A percentile compares a stretch with the other conserved stretches of the same genome.
Evolutionary conservation across 2,797 vertebrate species (phyloP).

Genomic region (Periophthalmus magnuspinnatus): DNA sequence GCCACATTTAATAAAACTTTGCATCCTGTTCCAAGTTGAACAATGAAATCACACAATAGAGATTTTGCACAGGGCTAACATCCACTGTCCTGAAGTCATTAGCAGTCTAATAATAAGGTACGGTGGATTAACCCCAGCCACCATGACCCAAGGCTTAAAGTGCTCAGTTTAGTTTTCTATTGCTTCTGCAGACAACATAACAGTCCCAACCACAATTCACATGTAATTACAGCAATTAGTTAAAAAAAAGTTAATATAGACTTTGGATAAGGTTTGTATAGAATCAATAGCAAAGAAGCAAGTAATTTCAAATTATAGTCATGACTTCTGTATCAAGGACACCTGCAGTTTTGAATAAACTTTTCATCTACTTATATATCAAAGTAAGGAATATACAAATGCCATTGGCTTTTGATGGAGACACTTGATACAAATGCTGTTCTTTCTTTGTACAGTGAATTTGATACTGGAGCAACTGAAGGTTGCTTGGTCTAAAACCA

Average conservation of each 20-base stretch:
- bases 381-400: not conserved
- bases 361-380: not conserved
- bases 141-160: conserved; percentile 24
- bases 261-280: not conserved
- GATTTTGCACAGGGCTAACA: not conserved
- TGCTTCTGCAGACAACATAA: not conserved
- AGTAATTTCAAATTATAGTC: not conserved
- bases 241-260: not conserved
- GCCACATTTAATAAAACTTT: not conserved
- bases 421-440: not conserved
- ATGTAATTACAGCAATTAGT: conserved; percentile 17
- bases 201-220: conserved; percentile 21
- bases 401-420: not conserved
- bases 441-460: not conserved
- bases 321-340: not conserved
- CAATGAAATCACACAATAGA: conserved; percentile 1
- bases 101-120: conserved; percentile 58
- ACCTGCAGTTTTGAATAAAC: not conserved
- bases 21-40: not conserved
- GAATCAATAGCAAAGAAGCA: not conserved
- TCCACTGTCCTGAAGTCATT: conserved; percentile 28
- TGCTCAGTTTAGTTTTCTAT: conserved; percentile 9
- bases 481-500: not conserved
- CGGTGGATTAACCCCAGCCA: conserved; percentile 46
- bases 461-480: not conserved